Evolutionary conservation across 2,113 vertebrate species (phyloP).

Genomic region (Misgurnus anguillicaudatus): DNA sequence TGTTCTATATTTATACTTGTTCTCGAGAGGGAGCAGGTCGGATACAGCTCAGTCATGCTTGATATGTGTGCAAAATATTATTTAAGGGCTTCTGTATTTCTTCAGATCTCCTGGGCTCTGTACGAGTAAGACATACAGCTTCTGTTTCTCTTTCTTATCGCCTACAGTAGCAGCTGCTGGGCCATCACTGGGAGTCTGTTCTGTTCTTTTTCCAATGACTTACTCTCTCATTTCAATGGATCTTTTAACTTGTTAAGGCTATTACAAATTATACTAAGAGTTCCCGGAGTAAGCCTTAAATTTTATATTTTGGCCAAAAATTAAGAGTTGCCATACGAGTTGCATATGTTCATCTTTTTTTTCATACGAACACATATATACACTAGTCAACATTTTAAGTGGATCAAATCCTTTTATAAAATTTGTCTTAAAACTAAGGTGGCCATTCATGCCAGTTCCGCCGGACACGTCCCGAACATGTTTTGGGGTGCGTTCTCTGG

Average conservation of each 20-base stretch:
- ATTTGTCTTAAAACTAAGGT: too few relatives aligned
- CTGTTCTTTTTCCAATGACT: constrained; percentile 15
- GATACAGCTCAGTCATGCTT: constrained; percentile 48
- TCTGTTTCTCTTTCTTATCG: constrained; percentile 18
- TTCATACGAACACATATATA: too few relatives aligned
- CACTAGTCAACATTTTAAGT: too few relatives aligned
- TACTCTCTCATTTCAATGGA: constrained; percentile 1
- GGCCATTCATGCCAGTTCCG: too few relatives aligned
- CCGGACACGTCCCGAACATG: too few relatives aligned
- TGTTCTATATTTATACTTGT: constrained; percentile 48
- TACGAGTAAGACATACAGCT: background rate
- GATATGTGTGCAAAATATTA: constrained; percentile 11
- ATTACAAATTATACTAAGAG: too few relatives aligned
- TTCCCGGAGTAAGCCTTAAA: too few relatives aligned
- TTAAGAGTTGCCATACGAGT: too few relatives aligned
- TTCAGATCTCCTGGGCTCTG: background rate
- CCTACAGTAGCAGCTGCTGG: constrained; percentile 5
- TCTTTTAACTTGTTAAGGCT: background rate
- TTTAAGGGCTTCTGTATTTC: constrained; percentile 20
- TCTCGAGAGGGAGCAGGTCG: constrained; percentile 39
- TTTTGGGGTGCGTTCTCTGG: too few relatives aligned
- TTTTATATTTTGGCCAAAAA: too few relatives aligned
- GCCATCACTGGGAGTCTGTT: background rate
- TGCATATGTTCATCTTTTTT: too few relatives aligned
- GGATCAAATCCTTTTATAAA: too few relatives aligned